Conservation (phyloP, 2,888 invertebrate species). For the Myopa testacea region DNA sequence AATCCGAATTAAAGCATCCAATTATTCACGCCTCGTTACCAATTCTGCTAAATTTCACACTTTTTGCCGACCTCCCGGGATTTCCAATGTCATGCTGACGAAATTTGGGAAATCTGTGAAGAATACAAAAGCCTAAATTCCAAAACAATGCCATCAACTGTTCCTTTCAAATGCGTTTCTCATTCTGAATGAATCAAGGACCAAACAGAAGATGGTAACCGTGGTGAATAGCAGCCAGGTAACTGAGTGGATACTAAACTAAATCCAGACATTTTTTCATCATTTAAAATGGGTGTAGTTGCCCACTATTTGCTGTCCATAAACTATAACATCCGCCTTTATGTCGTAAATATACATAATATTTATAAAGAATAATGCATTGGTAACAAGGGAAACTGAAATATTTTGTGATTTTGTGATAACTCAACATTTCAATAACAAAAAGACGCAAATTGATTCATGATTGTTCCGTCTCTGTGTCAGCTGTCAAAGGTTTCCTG, state of each 20-base stretch:
- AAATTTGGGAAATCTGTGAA: too few species aligned
- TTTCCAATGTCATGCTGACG: too few species aligned
- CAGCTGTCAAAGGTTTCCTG: slow-evolving; percentile 33
- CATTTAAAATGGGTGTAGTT: too few species aligned
- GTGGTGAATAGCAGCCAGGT: too few species aligned
- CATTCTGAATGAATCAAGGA: neutral
- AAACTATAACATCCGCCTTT: neutral
- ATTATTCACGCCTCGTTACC: slow-evolving; percentile 16
- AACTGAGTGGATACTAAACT: too few species aligned
- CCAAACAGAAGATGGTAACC: too few species aligned
- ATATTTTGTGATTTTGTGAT: neutral
- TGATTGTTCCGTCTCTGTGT: neutral
- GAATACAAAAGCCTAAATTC: neutral
- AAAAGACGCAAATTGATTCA: slow-evolving; percentile 7
- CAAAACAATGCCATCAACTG: neutral
- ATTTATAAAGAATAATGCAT: too few species aligned
- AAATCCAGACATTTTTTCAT: too few species aligned
- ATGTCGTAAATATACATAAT: neutral
- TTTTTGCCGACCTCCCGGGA: neutral
- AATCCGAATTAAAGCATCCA: neutral
- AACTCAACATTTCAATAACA: neutral
- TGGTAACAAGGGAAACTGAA: neutral
- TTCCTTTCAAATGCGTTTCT: slow-evolving; percentile 13
- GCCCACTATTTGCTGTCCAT: too few species aligned
- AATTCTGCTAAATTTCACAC: slow-evolving; percentile 23